Evolutionary conservation across 1,140 invertebrate genomes (phyloP), one percentile per base, ranked within the genome.

Genomic region (Lysiphlebus fabarum): DNA sequence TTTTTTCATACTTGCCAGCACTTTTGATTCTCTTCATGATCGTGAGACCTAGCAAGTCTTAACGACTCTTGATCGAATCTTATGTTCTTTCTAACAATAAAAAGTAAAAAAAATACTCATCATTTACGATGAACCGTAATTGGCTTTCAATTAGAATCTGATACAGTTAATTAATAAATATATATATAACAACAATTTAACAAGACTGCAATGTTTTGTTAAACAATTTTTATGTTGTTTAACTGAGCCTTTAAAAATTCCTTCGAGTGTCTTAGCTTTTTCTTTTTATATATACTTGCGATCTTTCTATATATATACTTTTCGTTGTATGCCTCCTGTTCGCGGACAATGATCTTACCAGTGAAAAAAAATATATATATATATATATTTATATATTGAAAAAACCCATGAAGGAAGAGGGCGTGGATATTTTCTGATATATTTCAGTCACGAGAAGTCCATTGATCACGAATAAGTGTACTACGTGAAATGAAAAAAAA

Each of bases 91-190:
- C n/a, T n/a, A n/a, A 26, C 5, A 8, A 26, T 10, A 12, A 5
- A 10, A n/a, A 4, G 4, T 7, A 49, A 49, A 10, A 11, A 49
- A 59, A 33, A 33, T 1, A 17, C 26, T 49, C 10, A 17, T 49
- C 47, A 34, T 10, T 49, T 10, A 9, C 34, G 7, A 49, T 62
- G 48, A 55, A 58, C 62, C 61, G 65, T 66, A 67, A 70, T 67
- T 67, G 66, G 65, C 63, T 66, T 64, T 65, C 63, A 67, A 67
- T 70, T 67, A 66, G 57, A 59, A 56, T 45, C 54, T 58, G 54
- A 48, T 50, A 43, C 60, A 65, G 64, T 67, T 64, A 69, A 65
- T 69, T 62, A 67, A 62, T 62, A 58, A 53, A 38, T 12, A 54
- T 53, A 36, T 10, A 42, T 8, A 7, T n/a, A 26, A 47, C 42